Base-by-base conservation (phyloP, 2,888 invertebrate genomes). In the Caenorhabditis sinica region DNA sequence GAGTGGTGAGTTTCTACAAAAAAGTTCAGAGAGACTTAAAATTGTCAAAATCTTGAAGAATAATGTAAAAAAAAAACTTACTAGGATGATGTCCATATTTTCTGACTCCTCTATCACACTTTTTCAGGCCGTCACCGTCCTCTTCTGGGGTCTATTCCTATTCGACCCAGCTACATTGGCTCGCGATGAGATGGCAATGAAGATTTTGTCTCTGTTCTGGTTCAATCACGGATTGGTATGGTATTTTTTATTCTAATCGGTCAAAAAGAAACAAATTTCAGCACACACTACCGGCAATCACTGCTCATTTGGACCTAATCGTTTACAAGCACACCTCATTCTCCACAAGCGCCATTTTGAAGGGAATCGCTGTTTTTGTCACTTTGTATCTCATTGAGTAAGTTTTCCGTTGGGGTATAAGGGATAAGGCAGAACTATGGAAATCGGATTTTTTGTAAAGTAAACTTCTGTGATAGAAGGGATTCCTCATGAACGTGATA, bases 151-250 rank as follows among this genome's bases (percentile, higher is more conserved):
- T 4, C 85, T 92, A 17, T 87, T 79, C 58, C 73, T 88, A 17
- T 81, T 88, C 56, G 89, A 92, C 65, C 91, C 91, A 1, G 84
- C 83, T 20, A 88, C 86, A 8, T 80, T 92, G 23, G 81, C 90
- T 13, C 75, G 82, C 3, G 89, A 90, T 65, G 88, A 89, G 9
- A 88, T 87, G 77, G 91, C 89, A 0, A 87, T 85, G 76, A 82
- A 86, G 23, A 83, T 92, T 56, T 63, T 90, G 11, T 77, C 86
- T 2, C 85, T 88, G 33, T 61, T 81, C 43, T 90, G 89, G 87
- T 92, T 88, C 86, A 92, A 92, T 66, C 91, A 92, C 63, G 89
- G 89, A 53, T 61, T 92, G 56, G 91, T 91, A 72, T 74, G 87
- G 4, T 20, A 20, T 20, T 49, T 49, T 2, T 51, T 28, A 25